Percentiles rank a stretch among this genome's conserved stretches.
These are phyloP conservation scores for Meteorus cinctellus DNA, from an alignment of 2,888 invertebrate genomes.

Conservation along the genomic window DNA sequence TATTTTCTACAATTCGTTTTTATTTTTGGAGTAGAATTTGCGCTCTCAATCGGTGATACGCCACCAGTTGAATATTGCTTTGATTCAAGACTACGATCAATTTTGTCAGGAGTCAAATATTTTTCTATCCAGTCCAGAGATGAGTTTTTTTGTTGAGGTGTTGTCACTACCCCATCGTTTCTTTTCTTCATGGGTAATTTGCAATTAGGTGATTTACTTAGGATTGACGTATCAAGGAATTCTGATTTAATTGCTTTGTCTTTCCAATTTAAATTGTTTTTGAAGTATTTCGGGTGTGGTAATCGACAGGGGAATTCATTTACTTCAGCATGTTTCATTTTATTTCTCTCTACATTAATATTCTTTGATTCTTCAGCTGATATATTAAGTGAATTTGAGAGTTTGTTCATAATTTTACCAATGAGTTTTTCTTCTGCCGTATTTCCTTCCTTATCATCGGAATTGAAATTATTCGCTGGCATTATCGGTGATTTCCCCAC, in stretches of 20 bases:
- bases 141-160: not conserved
- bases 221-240: constrained; percentile 57
- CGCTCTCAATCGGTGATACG: constrained; percentile 30
- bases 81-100: not conserved
- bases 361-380: constrained; percentile 5
- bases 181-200: constrained; percentile 29
- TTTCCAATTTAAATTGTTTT: constrained; percentile 27
- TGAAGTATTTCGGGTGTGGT: constrained; percentile 42
- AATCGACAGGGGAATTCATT: constrained; percentile 35
- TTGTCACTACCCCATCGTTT: not conserved
- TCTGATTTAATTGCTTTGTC: constrained; percentile 17
- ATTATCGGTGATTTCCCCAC: constrained; percentile 5
- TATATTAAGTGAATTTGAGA: constrained; percentile 57
- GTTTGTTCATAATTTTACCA: constrained; percentile 59
- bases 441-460: constrained; percentile 26
- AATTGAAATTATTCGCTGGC: not conserved
- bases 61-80: not conserved
- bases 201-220: constrained; percentile 67
- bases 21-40: constrained; percentile 49
- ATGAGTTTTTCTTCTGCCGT: constrained; percentile 57
- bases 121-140: constrained; percentile 2
- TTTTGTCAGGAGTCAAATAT: constrained; percentile 18
- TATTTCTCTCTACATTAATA: constrained; percentile 27
- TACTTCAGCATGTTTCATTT: constrained; percentile 7
- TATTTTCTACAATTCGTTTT: not conserved